Conservation (phyloP, 2,797 vertebrate genomes). For the Sphaeramia orbicularis region DNA sequence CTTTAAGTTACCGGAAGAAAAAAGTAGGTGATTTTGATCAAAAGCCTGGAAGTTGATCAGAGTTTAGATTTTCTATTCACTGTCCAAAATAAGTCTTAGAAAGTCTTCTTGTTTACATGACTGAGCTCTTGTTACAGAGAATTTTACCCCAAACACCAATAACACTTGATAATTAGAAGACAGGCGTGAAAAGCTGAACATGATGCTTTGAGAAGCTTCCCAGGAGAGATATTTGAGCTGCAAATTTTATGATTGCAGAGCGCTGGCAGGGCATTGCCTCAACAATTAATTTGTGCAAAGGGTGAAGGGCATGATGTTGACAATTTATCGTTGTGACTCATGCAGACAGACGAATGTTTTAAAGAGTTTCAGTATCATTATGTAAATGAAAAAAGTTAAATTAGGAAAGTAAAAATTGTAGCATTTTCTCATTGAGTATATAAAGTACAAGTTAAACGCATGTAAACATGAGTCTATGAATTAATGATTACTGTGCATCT, state of each 20-base stretch:
- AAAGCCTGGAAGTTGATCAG: slow-evolving; percentile 14
- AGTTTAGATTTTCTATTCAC: slow-evolving; percentile 17
- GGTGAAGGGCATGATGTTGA: slow-evolving; percentile 47
- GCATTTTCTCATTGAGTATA: background rate
- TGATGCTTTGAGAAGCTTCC: slow-evolving; percentile 48
- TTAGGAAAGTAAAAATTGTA: background rate
- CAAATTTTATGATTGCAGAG: slow-evolving; percentile 65
- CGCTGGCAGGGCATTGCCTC: slow-evolving; percentile 27
- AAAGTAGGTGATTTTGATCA: slow-evolving; percentile 22
- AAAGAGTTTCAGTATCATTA: background rate
- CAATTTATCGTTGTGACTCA: slow-evolving; percentile 14
- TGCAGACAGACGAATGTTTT: background rate
- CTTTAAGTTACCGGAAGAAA: slow-evolving; percentile 18
- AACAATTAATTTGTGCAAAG: slow-evolving; percentile 51
- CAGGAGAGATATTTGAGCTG: slow-evolving; percentile 59
- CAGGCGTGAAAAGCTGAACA: slow-evolving; percentile 41
- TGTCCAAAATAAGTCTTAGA: slow-evolving; percentile 8
- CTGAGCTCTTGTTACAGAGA: slow-evolving; percentile 42
- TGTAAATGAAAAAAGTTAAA: no score
- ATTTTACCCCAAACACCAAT: slow-evolving; percentile 62
- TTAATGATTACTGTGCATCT: slow-evolving; percentile 8
- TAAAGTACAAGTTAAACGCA: slow-evolving; percentile 9
- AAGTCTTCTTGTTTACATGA: slow-evolving; percentile 53
- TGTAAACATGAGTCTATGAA: slow-evolving; percentile 26
- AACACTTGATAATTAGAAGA: slow-evolving; percentile 69